These are phyloP conservation scores for Sylvia atricapilla DNA, from an alignment of 2,113 vertebrate genomes.

Conservation along the genomic window DNA sequence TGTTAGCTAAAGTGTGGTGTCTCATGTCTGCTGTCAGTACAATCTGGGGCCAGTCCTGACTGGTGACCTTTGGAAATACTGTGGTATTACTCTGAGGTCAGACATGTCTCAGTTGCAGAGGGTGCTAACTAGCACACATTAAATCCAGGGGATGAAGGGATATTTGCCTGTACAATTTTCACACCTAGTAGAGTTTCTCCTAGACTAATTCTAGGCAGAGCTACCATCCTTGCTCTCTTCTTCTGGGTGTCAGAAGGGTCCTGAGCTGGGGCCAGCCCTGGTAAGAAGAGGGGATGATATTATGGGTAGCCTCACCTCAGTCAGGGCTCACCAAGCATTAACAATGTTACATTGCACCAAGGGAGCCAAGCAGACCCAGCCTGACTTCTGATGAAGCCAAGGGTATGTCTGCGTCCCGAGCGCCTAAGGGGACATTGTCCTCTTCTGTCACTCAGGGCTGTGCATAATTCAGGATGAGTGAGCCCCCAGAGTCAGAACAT, in stretches of 20 bases:
- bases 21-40: background rate
- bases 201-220: background rate
- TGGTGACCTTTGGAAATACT: background rate
- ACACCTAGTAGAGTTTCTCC: background rate
- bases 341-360: accelerated
- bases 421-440: background rate
- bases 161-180: background rate
- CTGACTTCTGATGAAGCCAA: background rate
- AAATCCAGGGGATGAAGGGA: background rate
- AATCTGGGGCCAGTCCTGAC: background rate
- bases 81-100: background rate
- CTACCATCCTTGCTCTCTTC: background rate
- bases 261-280: background rate
- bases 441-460: background rate
- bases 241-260: background rate
- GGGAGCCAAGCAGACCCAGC: background rate
- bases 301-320: background rate
- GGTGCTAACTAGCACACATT: accelerated
- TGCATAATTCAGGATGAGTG: background rate
- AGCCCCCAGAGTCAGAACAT: background rate
- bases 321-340: background rate
- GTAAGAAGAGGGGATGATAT: background rate
- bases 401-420: background rate
- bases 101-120: background rate
- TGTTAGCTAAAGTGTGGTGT: background rate